These are phyloP conservation scores for Myotis pilosus DNA, from an alignment of 2,797 vertebrate genomes.

Conservation along the genomic window DNA sequence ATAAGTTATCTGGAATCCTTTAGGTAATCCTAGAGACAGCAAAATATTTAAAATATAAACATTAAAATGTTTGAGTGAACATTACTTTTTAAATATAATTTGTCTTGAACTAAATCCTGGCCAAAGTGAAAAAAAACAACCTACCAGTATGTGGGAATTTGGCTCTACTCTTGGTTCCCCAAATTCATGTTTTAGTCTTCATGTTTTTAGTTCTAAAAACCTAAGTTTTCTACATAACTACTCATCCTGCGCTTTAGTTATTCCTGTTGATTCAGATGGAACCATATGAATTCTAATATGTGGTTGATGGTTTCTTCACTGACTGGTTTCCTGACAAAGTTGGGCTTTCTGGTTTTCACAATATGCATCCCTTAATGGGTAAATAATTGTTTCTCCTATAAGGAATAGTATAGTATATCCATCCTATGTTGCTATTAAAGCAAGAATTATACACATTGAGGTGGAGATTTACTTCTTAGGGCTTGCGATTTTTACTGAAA, in stretches of 20 bases:
- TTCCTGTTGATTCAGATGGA: background rate
- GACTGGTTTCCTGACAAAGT: background rate
- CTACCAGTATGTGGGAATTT: background rate
- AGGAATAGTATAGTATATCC: background rate
- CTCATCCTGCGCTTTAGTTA: background rate
- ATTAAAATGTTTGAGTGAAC: constrained; percentile 49
- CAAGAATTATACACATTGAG: background rate
- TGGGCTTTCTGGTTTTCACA: background rate
- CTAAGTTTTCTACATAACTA: background rate
- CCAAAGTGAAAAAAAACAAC: background rate
- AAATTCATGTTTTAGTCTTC: background rate
- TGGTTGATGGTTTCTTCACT: background rate
- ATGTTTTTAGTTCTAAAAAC: background rate
- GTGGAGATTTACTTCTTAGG: background rate
- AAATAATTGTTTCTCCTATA: background rate
- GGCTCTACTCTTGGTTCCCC: background rate
- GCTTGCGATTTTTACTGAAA: background rate
- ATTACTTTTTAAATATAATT: constrained; percentile 41
- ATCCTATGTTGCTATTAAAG: background rate
- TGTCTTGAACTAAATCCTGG: background rate
- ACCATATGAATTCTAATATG: background rate
- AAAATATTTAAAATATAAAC: constrained; percentile 40
- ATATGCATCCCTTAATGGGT: background rate
- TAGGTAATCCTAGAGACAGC: constrained; percentile 31
- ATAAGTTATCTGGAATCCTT: constrained; percentile 52